phyloP scores from a whole-genome alignment of 2,888 invertebrate genomes.

The Chymomyza amoena region DNA sequence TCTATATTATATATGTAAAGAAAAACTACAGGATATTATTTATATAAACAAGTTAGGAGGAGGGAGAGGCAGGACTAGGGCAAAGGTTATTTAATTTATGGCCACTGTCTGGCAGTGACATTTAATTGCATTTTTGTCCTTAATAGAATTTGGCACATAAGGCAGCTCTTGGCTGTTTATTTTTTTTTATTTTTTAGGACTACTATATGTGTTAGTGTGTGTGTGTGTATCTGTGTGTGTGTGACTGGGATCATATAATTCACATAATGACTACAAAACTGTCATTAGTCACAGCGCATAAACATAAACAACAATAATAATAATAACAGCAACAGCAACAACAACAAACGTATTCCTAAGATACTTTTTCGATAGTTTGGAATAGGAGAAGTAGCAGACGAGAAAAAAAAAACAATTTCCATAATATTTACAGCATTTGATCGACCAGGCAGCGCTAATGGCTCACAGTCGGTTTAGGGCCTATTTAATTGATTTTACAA shows the following conservation, averaged over 20 bases:
- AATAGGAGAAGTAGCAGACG: constrained; percentile 1
- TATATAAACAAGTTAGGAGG: constrained; percentile 3
- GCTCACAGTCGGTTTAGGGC: background rate
- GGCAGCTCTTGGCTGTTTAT: constrained; percentile 9
- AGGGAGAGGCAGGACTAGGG: too few relatives aligned
- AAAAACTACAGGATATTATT: constrained; percentile 3
- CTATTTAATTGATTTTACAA: constrained; percentile 65
- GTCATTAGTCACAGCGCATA: constrained; percentile 66
- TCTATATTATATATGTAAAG: background rate
- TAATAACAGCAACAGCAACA: constrained; percentile 2
- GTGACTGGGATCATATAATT: constrained; percentile 40
- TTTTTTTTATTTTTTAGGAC: background rate
- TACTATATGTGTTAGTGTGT: background rate
- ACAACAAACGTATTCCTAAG: constrained; percentile 4
- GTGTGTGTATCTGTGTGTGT: background rate
- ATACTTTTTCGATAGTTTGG: background rate
- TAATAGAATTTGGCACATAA: constrained; percentile 46
- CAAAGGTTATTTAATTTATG: constrained; percentile 55
- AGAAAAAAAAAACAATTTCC: constrained; percentile 14
- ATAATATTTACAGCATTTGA: constrained; percentile 42
- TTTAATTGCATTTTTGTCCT: constrained; percentile 62
- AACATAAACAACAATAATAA: constrained; percentile 33
- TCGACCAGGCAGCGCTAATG: background rate
- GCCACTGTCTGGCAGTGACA: constrained; percentile 32
- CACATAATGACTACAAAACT: constrained; percentile 62